Conservation (phyloP, 2,888 invertebrate species). For the Biston stratarius region DNA sequence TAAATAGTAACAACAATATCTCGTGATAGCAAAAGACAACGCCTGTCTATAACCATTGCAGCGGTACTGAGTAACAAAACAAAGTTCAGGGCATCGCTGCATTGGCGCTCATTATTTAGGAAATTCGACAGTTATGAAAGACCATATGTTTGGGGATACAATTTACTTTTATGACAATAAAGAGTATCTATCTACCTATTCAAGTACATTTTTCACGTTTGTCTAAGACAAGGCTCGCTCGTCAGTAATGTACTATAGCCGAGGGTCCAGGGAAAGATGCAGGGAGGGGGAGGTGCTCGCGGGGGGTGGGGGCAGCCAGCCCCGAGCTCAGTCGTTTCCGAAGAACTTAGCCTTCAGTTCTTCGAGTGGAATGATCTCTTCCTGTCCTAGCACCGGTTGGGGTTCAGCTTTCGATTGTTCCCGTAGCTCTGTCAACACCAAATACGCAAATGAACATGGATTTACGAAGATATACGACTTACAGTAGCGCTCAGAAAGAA, state of each 20-base stretch:
- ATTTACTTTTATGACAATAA: too few relatives aligned
- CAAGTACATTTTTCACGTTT: not conserved
- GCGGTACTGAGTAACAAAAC: too few relatives aligned
- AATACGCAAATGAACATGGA: not conserved
- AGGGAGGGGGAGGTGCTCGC: constrained; percentile 3
- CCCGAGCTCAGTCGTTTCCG: constrained; percentile 59
- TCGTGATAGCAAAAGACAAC: too few relatives aligned
- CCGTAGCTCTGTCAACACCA: constrained; percentile 66
- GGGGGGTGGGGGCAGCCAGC: constrained; percentile 11
- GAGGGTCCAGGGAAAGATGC: not conserved
- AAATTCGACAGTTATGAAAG: too few relatives aligned
- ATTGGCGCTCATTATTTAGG: too few relatives aligned
- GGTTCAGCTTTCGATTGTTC: constrained; percentile 77
- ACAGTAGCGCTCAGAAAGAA: not conserved
- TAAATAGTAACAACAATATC: too few relatives aligned
- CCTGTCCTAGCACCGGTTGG: constrained; percentile 74
- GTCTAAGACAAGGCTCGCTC: not conserved
- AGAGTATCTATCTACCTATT: too few relatives aligned
- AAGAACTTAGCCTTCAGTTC: constrained; percentile 69
- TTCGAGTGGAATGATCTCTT: constrained; percentile 70
- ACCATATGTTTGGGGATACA: too few relatives aligned
- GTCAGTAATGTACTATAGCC: not conserved
- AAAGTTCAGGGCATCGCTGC: too few relatives aligned
- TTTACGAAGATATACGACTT: not conserved
- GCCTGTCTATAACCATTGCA: too few relatives aligned